These are phyloP conservation scores for Camelus bactrianus DNA, from an alignment of 2,113 vertebrate genomes.

Conservation along the genomic window DNA sequence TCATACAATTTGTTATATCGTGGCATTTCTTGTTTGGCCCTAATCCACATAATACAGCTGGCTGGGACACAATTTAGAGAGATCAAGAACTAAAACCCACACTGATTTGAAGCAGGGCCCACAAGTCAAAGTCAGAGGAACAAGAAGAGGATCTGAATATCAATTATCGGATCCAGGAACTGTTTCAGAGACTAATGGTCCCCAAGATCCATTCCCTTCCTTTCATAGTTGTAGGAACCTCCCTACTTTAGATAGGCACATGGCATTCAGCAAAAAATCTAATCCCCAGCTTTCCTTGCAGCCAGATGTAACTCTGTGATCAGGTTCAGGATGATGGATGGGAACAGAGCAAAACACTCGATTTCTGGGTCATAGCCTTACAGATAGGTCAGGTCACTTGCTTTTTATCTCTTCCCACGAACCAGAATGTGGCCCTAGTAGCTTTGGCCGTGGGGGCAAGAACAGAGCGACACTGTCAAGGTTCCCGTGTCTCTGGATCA, in stretches of 20 bases:
- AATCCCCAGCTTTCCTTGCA: not conserved
- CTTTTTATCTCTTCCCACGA: not conserved
- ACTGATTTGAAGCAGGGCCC: not conserved
- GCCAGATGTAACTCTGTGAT: not conserved
- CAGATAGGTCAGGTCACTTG: not conserved
- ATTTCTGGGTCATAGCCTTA: not conserved
- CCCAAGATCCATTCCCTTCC: not conserved
- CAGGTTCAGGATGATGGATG: not conserved
- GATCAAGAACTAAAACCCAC: not conserved
- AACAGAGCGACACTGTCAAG: not conserved
- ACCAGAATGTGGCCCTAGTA: not conserved
- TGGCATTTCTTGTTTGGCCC: not conserved
- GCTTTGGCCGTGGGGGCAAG: not conserved
- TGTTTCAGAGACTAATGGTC: not conserved
- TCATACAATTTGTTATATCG: not conserved
- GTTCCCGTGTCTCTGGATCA: not conserved
- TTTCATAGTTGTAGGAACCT: not conserved
- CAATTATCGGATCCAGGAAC: slow-evolving; percentile 23
- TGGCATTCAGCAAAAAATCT: not conserved
- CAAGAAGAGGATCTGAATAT: not conserved
- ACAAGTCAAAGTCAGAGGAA: not conserved
- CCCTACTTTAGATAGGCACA: not conserved
- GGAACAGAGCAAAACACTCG: not conserved
- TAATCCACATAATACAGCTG: slow-evolving; percentile 28
- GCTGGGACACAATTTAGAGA: not conserved